Evolutionary conservation across 2,113 vertebrate genomes (phyloP).

Genomic region (Herpetotheres cachinnans): DNA sequence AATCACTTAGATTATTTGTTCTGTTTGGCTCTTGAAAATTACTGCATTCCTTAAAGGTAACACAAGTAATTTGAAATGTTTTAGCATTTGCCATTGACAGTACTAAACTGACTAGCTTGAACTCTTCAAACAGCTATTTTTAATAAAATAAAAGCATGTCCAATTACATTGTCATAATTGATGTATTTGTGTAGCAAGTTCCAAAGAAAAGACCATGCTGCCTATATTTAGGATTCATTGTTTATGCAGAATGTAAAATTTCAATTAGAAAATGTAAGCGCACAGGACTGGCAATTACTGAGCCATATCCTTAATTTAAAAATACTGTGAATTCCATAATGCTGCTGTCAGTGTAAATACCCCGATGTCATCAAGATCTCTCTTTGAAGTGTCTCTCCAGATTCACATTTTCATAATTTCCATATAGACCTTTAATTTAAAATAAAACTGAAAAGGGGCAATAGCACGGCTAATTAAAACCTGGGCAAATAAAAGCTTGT

Average conservation of each 20-base stretch:
- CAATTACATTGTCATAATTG: neutral
- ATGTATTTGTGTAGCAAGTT: conserved; percentile 26
- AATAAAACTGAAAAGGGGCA: neutral
- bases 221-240: neutral
- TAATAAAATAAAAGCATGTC: conserved; percentile 26
- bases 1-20: neutral
- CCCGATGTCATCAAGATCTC: neutral
- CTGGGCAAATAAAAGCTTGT: neutral
- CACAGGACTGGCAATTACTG: conserved; percentile 23
- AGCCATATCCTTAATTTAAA: conserved; percentile 40
- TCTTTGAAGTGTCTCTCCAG: conserved; percentile 5
- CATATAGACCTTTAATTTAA: neutral
- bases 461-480: neutral
- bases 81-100: neutral
- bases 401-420: conserved; percentile 1
- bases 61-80: neutral
- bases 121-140: conserved; percentile 11
- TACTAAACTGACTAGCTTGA: neutral
- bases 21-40: neutral
- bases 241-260: conserved; percentile 9
- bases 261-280: conserved; percentile 4
- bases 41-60: neutral
- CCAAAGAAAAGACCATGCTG: neutral
- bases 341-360: conserved; percentile 11
- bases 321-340: neutral